Conservation (phyloP, 2,888 invertebrate genomes). For the Amitus sp. region DNA sequence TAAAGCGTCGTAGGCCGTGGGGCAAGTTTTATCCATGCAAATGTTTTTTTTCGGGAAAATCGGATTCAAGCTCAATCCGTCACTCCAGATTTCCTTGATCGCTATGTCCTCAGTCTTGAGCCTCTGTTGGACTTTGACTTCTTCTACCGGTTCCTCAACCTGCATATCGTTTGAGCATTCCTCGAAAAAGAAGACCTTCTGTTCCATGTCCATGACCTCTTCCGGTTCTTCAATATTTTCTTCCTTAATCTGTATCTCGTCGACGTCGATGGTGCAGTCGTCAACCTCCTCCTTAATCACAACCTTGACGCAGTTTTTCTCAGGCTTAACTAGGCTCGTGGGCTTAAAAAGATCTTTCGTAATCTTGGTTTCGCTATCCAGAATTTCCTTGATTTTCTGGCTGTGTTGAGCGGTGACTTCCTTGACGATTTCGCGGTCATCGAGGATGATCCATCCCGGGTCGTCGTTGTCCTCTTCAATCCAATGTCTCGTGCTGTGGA, state of each 20-base stretch:
- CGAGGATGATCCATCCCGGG: slow-evolving; percentile 24
- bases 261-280: slow-evolving; percentile 10
- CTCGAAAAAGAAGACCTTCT: slow-evolving; percentile 19
- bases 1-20: no score
- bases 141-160: not conserved
- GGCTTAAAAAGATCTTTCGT: no score
- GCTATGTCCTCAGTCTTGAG: not conserved
- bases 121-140: not conserved
- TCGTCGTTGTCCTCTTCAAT: slow-evolving; percentile 24
- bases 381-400: no score
- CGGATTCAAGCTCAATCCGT: not conserved
- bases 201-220: slow-evolving; percentile 14
- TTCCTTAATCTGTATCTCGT: slow-evolving; percentile 11
- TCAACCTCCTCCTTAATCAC: slow-evolving; percentile 29
- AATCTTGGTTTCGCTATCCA: no score
- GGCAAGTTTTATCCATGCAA: no score
- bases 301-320: slow-evolving; percentile 4
- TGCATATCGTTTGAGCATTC: slow-evolving; percentile 16
- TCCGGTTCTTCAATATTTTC: slow-evolving; percentile 15
- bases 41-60: not conserved
- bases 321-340: no score
- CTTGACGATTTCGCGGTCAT: slow-evolving; percentile 24
- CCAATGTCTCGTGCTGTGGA: slow-evolving; percentile 22
- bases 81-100: not conserved
- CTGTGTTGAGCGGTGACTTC: slow-evolving; percentile 20